phyloP scores from a whole-genome alignment of 2,797 vertebrate genomes.

The Poliocrania exsul region DNA sequence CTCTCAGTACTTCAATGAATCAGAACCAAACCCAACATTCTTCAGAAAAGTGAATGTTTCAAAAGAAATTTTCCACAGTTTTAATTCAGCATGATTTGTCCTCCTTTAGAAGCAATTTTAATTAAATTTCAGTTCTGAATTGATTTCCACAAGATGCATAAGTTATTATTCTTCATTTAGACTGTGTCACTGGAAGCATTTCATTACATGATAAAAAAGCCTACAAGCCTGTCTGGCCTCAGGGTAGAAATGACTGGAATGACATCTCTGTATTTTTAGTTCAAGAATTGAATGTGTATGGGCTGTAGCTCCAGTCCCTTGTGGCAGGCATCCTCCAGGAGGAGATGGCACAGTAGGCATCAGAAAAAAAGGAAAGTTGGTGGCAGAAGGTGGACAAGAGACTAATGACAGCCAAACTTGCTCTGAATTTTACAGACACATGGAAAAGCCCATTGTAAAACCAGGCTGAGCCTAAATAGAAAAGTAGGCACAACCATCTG shows the following conservation, averaged over 20 bases:
- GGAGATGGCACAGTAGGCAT: background rate
- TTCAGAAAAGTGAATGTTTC: background rate
- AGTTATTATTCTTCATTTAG: conserved; percentile 34
- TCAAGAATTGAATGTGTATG: conserved; percentile 30
- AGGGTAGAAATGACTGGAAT: conserved; percentile 51
- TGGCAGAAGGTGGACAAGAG: background rate
- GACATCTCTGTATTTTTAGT: conserved; percentile 57
- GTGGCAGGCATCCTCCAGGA: background rate
- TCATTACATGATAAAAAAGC: conserved; percentile 47
- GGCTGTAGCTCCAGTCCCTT: conserved; percentile 5
- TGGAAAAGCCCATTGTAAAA: background rate
- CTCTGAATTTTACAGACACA: background rate
- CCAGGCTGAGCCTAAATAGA: background rate
- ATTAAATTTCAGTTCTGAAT: conserved; percentile 9
- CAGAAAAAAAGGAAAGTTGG: background rate
- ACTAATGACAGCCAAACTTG: background rate
- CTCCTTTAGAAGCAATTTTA: background rate
- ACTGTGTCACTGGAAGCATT: conserved; percentile 41
- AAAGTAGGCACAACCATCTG: background rate
- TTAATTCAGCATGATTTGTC: background rate
- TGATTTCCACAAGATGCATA: conserved; percentile 21
- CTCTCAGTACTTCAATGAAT: background rate
- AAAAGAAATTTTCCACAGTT: background rate
- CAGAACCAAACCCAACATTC: background rate
- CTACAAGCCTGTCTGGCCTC: conserved; percentile 38